Evolutionary conservation across 2,888 invertebrate species (phyloP).

Genomic region (Mythimna vitellina): DNA sequence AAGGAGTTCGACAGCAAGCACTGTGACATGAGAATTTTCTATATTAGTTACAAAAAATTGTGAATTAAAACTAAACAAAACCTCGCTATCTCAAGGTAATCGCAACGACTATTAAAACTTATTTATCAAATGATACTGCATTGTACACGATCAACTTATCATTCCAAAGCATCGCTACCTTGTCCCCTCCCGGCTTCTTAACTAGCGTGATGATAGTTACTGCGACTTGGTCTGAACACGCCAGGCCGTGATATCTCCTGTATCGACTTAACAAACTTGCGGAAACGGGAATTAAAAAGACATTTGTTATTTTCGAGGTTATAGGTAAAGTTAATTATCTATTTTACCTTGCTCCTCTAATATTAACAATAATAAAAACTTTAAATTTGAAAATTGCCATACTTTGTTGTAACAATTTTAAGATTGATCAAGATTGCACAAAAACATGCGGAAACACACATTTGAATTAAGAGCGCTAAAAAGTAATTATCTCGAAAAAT

Average conservation of each 20-base stretch:
- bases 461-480: too few relatives aligned
- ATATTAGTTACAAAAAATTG: too few relatives aligned
- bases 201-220: slow-evolving; percentile 29
- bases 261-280: slow-evolving; percentile 24
- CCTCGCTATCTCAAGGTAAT: slow-evolving; percentile 9
- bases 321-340: background rate
- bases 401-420: too few relatives aligned
- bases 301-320: slow-evolving; percentile 13
- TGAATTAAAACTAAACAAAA: background rate
- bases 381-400: too few relatives aligned
- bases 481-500: too few relatives aligned
- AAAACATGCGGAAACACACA: too few relatives aligned
- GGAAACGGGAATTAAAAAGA: slow-evolving; percentile 2
- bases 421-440: too few relatives aligned
- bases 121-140: slow-evolving; percentile 17
- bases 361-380: too few relatives aligned
- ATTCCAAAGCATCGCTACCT: slow-evolving; percentile 4
- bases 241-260: slow-evolving; percentile 37
- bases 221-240: slow-evolving; percentile 14
- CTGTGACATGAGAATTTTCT: too few relatives aligned
- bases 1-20: too few relatives aligned
- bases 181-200: slow-evolving; percentile 11
- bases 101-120: too few relatives aligned
- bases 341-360: too few relatives aligned
- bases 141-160: slow-evolving; percentile 20